Evolutionary conservation across 2,113 vertebrate species (phyloP).

Genomic region (Sisor rabdophorus): DNA sequence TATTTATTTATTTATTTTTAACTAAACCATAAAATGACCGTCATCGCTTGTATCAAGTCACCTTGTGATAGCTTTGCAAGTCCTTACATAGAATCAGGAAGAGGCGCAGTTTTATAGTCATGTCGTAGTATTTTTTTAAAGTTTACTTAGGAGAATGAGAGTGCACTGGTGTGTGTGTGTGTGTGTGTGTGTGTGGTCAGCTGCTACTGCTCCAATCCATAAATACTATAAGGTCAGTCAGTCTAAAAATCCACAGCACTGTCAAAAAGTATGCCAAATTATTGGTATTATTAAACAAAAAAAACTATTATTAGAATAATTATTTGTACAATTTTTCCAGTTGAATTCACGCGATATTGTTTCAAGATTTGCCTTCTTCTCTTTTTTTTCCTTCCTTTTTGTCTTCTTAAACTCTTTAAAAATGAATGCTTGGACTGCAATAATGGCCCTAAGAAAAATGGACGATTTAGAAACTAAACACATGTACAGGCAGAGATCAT

Average conservation of each 20-base stretch:
- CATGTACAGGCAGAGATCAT: slow-evolving; percentile 32
- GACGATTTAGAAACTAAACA: slow-evolving; percentile 48
- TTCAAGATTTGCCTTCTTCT: neutral
- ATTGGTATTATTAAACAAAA: neutral
- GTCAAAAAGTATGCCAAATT: neutral
- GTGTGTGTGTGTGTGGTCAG: slow-evolving; percentile 35
- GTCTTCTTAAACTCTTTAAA: slow-evolving; percentile 28
- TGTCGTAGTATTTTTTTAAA: slow-evolving; percentile 29
- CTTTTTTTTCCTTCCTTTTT: neutral
- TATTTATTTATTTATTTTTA: slow-evolving; percentile 57
- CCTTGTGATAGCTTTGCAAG: slow-evolving; percentile 26
- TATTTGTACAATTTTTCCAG: neutral
- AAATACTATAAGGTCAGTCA: slow-evolving; percentile 44
- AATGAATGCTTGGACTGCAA: slow-evolving; percentile 36
- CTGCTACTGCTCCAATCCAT: slow-evolving; percentile 44
- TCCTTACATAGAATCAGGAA: slow-evolving; percentile 19
- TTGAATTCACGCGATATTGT: neutral
- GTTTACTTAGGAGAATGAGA: slow-evolving; percentile 32
- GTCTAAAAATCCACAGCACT: slow-evolving; percentile 11
- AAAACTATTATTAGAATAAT: slow-evolving; percentile 1
- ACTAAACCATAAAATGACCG: slow-evolving; percentile 49
- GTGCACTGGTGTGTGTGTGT: slow-evolving; percentile 6
- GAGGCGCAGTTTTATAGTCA: slow-evolving; percentile 30
- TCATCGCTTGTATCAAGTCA: slow-evolving; percentile 24
- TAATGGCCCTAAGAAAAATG: slow-evolving; percentile 45